phyloP scores from a whole-genome alignment of 2,797 vertebrate species.

The Borostomias antarcticus region DNA sequence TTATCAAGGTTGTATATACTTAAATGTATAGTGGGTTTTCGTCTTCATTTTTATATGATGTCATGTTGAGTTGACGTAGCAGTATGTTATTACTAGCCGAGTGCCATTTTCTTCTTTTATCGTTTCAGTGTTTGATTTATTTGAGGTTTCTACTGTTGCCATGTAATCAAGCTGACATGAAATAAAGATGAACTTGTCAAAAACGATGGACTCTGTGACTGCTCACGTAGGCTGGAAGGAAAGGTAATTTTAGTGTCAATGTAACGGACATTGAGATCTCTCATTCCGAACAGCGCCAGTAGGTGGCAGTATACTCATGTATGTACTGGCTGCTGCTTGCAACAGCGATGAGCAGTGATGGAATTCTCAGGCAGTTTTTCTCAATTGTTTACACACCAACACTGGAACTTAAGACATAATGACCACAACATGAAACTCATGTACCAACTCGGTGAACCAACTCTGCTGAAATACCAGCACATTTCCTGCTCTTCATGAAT shows the following conservation, averaged over 20 bases:
- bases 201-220: conserved; percentile 5
- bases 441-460: too few relatives aligned
- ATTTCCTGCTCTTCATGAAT: too few relatives aligned
- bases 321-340: too few relatives aligned
- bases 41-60: conserved; percentile 79
- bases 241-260: not conserved
- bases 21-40: conserved; percentile 85
- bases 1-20: conserved; percentile 96
- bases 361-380: too few relatives aligned
- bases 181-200: conserved; percentile 47
- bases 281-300: conserved; percentile 28
- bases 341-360: not conserved
- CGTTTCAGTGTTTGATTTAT: conserved; percentile 63
- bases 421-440: too few relatives aligned
- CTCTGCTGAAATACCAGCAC: too few relatives aligned
- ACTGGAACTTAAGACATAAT: too few relatives aligned
- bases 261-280: not conserved
- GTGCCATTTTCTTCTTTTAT: conserved; percentile 54
- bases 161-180: conserved; percentile 75
- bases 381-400: too few relatives aligned
- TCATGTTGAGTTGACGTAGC: conserved; percentile 44
- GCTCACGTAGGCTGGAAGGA: not conserved
- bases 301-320: conserved; percentile 57
- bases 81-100: conserved; percentile 51
- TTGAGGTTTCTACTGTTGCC: conserved; percentile 64